Conservation (phyloP, 2,797 vertebrate species). For the Monodelphis domestica region DNA sequence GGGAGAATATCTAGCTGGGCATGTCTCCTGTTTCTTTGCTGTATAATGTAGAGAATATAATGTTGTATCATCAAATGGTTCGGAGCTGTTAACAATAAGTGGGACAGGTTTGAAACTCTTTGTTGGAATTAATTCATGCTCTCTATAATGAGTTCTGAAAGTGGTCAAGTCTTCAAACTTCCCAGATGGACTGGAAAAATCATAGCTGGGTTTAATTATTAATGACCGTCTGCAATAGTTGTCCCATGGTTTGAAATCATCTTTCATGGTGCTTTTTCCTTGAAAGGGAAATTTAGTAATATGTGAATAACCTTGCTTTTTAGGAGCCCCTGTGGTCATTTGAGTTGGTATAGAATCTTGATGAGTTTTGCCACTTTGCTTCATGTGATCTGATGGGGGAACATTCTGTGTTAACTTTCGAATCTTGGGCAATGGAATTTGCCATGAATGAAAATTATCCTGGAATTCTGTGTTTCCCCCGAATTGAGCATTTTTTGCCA, state of each 20-base stretch:
- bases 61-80: constrained; percentile 85
- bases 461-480: constrained; percentile 87
- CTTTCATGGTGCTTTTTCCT: constrained; percentile 87
- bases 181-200: constrained; percentile 83
- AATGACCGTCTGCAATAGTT: constrained; percentile 74
- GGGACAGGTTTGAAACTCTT: constrained; percentile 85
- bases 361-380: constrained; percentile 84
- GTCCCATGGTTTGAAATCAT: constrained; percentile 88
- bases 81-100: constrained; percentile 45
- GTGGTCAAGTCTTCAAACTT: constrained; percentile 89
- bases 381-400: constrained; percentile 85
- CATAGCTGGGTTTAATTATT: constrained; percentile 81
- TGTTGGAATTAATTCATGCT: constrained; percentile 82
- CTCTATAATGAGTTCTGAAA: constrained; percentile 88
- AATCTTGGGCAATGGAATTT: constrained; percentile 76
- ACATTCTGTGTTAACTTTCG: constrained; percentile 81
- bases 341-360: constrained; percentile 84
- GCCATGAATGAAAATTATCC: constrained; percentile 88
- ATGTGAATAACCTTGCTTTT: constrained; percentile 80
- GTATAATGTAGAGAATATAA: constrained; percentile 86
- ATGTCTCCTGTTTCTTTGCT: constrained; percentile 84
- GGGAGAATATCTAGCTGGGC: constrained; percentile 84
- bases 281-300: constrained; percentile 84
- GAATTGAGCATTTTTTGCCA: constrained; percentile 79
- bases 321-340: constrained; percentile 81